Evolutionary conservation across 2,797 vertebrate genomes (phyloP), one percentile per base, ranked within the genome.

Genomic region (Synanceia verrucosa): DNA sequence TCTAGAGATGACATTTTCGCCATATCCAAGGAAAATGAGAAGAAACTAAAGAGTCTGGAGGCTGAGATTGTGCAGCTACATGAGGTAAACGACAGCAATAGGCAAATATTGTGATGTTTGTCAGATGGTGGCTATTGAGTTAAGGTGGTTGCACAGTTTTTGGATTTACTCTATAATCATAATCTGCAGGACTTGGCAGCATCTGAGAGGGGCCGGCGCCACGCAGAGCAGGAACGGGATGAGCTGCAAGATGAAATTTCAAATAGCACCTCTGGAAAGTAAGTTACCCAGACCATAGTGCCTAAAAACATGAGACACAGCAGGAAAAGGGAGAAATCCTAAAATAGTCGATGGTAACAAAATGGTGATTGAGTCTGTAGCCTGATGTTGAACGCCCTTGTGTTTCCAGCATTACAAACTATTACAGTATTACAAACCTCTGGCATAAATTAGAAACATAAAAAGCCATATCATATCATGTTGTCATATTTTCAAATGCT

Each of bases 1-100:
- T 99, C 98, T 62, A 93, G 98, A 61, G 98, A 99, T n/a, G 98
- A 99, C 70, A 98, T 98, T 81, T 99, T 99, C 56, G 94, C 96
- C 37, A 92, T 97, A 58, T 97, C 97, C 58, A 99, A 98, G 88
- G 98, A 99, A 80, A 99, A 96, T 4, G 98, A 99, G 88, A 99
- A 99, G 95, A 99, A 98, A 62, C 89, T 99, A 13, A 99, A 99
- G 87, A 94, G 96, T 75, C 93, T 99, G 0, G 98, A 99, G 92
- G 98, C 98, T 16, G 98, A 99, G 91, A 96, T 98, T 51, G 95
- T 99, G 2, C 97, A 99, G 68, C 89, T 99, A 3, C 97, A 99
- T 41, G 97, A 99, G 97, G 98, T 99, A 64, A 46, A 24, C 29
- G 1, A 18, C 31, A n/a, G 9, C 1, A 3, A 24, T 16, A n/a